phyloP scores from a whole-genome alignment of 2,797 vertebrate species.

The Heterohyrax brucei region DNA sequence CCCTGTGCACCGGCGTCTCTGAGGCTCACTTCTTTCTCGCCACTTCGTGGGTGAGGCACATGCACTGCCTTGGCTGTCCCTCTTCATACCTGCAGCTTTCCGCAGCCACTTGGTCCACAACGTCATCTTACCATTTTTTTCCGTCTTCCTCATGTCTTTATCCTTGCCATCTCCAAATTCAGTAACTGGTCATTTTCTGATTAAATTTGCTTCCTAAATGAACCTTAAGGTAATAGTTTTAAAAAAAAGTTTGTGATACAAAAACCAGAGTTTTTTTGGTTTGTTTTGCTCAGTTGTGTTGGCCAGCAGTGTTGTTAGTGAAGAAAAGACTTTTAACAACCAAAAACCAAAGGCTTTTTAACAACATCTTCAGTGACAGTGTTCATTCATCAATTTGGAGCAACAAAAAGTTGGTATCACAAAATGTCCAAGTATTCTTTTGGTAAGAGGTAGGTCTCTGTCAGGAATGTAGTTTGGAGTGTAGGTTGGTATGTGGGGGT shows the following conservation, averaged over 20 bases:
- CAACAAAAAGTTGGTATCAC: slow-evolving; percentile 28
- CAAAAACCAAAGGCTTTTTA: neutral
- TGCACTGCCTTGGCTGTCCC: neutral
- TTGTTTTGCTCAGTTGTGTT: slow-evolving; percentile 54
- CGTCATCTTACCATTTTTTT: neutral
- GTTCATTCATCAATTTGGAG: neutral
- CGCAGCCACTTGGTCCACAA: neutral
- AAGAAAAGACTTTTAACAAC: neutral
- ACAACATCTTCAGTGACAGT: slow-evolving; percentile 29
- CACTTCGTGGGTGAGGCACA: neutral
- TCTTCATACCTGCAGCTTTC: neutral
- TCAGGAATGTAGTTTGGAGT: neutral
- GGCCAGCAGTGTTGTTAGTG: slow-evolving; percentile 59
- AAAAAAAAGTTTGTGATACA: slow-evolving; percentile 39
- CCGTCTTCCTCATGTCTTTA: neutral
- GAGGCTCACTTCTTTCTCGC: neutral
- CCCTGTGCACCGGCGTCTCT: neutral
- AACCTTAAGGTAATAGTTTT: slow-evolving; percentile 69
- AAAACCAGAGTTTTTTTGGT: slow-evolving; percentile 69
- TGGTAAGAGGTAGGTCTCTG: neutral
- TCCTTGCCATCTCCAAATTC: slow-evolving; percentile 84
- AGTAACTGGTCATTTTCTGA: slow-evolving; percentile 83
- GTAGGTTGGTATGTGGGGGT: neutral
- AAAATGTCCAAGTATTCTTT: slow-evolving; percentile 8
- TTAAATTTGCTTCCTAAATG: slow-evolving; percentile 74